These are phyloP conservation scores for Rugalucina vietnamica DNA, from an alignment of 2,888 invertebrate species.

Conservation along the genomic window DNA sequence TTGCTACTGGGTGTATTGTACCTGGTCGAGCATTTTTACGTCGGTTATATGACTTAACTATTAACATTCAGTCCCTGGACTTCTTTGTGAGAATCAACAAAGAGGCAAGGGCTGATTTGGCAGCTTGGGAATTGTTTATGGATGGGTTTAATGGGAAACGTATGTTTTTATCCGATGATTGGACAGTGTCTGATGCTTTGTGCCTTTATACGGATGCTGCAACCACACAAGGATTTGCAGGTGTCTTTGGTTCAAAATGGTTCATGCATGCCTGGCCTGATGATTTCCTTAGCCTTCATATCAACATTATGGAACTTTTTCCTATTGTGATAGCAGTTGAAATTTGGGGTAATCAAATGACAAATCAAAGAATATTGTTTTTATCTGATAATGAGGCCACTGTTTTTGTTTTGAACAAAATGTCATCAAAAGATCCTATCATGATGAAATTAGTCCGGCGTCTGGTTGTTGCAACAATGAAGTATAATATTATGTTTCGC, in stretches of 20 bases:
- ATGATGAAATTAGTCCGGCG: background rate
- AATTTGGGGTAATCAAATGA: conserved; percentile 22
- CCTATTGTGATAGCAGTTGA: conserved; percentile 31
- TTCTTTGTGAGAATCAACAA: background rate
- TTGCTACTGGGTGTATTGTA: background rate
- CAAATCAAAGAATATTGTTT: conserved; percentile 30
- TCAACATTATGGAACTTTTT: conserved; percentile 20
- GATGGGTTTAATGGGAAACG: background rate
- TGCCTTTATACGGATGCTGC: conserved; percentile 31
- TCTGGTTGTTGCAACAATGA: background rate
- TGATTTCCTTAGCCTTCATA: background rate
- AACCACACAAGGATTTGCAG: conserved; percentile 29
- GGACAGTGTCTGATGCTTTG: conserved; percentile 20
- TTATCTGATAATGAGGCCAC: conserved; percentile 53
- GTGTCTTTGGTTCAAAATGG: conserved; percentile 29
- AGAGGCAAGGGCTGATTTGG: conserved; percentile 1
- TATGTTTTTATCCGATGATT: background rate
- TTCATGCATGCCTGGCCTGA: conserved; percentile 30
- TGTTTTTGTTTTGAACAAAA: conserved; percentile 1
- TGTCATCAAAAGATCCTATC: too few relatives aligned
- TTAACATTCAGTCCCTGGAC: background rate
- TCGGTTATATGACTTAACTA: conserved; percentile 3
- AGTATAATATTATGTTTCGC: background rate
- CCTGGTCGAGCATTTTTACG: conserved; percentile 15
- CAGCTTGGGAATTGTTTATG: background rate